Base-by-base conservation (phyloP, 1,140 invertebrate species). In the Papilio polytes region DNA sequence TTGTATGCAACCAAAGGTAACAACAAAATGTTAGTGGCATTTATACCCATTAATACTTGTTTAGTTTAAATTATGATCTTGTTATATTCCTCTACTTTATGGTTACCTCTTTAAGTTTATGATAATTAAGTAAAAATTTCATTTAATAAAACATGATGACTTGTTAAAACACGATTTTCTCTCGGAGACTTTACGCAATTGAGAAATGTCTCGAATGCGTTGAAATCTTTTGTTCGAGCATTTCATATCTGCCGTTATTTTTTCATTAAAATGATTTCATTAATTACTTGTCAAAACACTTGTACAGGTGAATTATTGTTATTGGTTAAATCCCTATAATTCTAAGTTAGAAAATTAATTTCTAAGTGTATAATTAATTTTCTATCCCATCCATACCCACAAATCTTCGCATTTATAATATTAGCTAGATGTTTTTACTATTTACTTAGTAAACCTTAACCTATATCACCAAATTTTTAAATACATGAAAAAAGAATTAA, bases 221-320 rank as follows among this genome's bases (percentile, higher is more conserved):
- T 81, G 82, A 83, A 81, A 46, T 81, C 80, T 81, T 81, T 81
- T 81, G 74, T 74, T 63, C 15, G 36, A 80, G 46, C 22, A n/a
- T 81, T 77, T 78, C 59, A 73, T 81, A 70, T 31, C 36, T 70
- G 26, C 15, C 63, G 6, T 48, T 76, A 76, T 22, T 36, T 31
- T 15, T 15, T 48, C 4, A 76, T 53, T 8, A 22, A 48, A 76
- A 53, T 76, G 18, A 76, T 22, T 46, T 2, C 63, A 15, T 31
- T 70, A 70, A 20, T 18, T 53, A 18, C 20, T n/a, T n/a, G n/a
- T n/a, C 3, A 22, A 59, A 22, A 59, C 3, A 63, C 22, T 63
- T 26, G 20, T 63, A 12, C 22, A 59, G n/a, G 6, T 59, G 8
- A 59, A 3, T 15, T 22, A n/a, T 20, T 59, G 15, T 59, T 9